Evolutionary conservation across 2,888 invertebrate genomes (phyloP).

Genomic region (Blastobasis lacticolella): DNA sequence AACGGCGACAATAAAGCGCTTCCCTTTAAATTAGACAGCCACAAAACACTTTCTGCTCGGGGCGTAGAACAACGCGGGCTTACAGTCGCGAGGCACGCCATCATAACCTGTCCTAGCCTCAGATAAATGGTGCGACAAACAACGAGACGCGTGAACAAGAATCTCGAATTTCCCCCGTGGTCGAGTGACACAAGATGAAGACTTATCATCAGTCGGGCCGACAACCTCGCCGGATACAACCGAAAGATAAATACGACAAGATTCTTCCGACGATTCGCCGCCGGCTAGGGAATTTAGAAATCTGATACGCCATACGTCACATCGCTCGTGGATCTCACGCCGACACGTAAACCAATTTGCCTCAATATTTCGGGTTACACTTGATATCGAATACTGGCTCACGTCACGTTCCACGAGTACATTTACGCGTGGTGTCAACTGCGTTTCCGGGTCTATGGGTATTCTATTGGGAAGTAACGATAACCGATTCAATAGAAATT

Average conservation of each 20-base stretch:
- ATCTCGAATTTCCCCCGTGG: slow-evolving; percentile 39
- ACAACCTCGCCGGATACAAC: too few relatives aligned
- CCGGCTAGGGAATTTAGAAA: slow-evolving; percentile 23
- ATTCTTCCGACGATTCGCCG: slow-evolving; percentile 22
- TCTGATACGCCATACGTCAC: slow-evolving; percentile 19
- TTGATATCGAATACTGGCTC: slow-evolving; percentile 17
- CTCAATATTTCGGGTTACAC: slow-evolving; percentile 18
- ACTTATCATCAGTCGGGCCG: slow-evolving; percentile 24
- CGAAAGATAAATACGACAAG: slow-evolving; percentile 21
- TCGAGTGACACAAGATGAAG: slow-evolving; percentile 29
- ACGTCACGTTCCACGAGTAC: background rate
- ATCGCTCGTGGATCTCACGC: slow-evolving; percentile 16
- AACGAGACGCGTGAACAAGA: slow-evolving; percentile 24
- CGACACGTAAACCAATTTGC: slow-evolving; percentile 29
- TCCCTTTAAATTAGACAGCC: background rate
- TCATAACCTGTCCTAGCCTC: slow-evolving; percentile 20
- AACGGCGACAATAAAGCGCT: background rate
- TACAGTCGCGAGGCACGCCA: slow-evolving; percentile 17
- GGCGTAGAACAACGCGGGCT: background rate
- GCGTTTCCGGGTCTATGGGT: too few relatives aligned
- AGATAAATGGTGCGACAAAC: slow-evolving; percentile 34
- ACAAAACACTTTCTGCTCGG: background rate
- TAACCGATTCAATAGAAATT: too few relatives aligned
- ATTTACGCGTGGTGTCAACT: too few relatives aligned
- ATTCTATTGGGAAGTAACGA: too few relatives aligned